These are phyloP conservation scores for Argyrosomus japonicus DNA, from an alignment of 2,113 vertebrate species.

Conservation along the genomic window DNA sequence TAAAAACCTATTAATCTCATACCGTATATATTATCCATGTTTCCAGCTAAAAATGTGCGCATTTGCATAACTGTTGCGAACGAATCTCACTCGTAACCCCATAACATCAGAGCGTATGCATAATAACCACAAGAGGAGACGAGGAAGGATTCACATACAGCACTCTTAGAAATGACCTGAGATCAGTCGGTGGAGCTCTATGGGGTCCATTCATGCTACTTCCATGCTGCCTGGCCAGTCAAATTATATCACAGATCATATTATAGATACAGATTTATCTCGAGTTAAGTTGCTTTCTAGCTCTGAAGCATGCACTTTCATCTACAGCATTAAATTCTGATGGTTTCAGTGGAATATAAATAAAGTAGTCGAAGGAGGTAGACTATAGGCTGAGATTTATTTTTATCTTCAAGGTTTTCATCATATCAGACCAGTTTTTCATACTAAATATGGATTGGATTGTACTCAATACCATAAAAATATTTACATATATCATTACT, in stretches of 20 bases:
- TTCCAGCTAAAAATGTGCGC: not conserved
- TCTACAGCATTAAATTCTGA: conserved; percentile 36
- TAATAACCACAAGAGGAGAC: not conserved
- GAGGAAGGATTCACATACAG: conserved; percentile 7
- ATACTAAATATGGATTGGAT: not conserved
- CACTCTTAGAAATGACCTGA: conserved; percentile 9
- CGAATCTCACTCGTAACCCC: not conserved
- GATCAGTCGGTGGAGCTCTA: conserved; percentile 8
- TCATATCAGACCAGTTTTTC: not conserved
- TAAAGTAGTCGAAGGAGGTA: conserved; percentile 1
- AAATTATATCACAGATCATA: conserved; percentile 43
- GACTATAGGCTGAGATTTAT: not conserved
- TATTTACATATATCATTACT: not conserved
- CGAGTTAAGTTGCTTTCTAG: conserved; percentile 14
- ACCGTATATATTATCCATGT: not conserved
- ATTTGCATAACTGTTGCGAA: conserved; percentile 39
- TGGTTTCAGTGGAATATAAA: conserved; percentile 20
- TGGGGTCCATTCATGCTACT: conserved; percentile 8
- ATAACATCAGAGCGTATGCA: conserved; percentile 8
- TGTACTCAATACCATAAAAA: not conserved
- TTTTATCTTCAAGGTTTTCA: not conserved
- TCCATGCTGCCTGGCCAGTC: conserved; percentile 22
- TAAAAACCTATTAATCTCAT: conserved; percentile 28
- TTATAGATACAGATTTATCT: conserved; percentile 40
- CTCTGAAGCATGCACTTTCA: conserved; percentile 46